Base-by-base conservation (phyloP, 2,797 vertebrate species). In the Thunnus albacares region DNA sequence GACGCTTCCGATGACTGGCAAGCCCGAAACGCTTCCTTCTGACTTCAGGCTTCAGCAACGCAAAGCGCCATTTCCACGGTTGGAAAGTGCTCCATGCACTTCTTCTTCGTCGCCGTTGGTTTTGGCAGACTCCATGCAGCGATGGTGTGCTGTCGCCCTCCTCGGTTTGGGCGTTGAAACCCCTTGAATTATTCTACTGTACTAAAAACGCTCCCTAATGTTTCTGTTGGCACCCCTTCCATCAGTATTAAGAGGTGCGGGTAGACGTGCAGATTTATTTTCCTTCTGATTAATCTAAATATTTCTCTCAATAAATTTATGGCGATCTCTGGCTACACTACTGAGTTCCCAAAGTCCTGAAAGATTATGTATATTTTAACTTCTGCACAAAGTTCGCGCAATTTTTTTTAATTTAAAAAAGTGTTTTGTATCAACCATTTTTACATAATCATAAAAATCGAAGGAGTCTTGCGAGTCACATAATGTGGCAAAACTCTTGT, bases 11-110 rank as follows among this genome's bases (percentile, higher is more conserved):
- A 26, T 18, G 38, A 57, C 13, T 35, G 55, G 49, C 63, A 71
- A 52, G 35, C 51, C 75, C 22, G 45, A 72, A 58, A 75, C 5
- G 72, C 51, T 67, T 17, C 60, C 55, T 57, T 28, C 22, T 14
- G 67, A 67, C 70, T 89, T 84, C 53, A 86, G 69, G 67, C 66
- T 88, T 65, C 62, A 5, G 30, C 70, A 64, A 63, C 58, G 51
- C 64, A 55, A 24, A 91, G 86, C 92, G 93, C 91, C 92, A 92
- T 93, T 94, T 90, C 82, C 86, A 90, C 67, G 10, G 74, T 43
- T 61, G 33, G 80, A 89, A 77, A 79, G 43, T 79, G 82, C 30
- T 75, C 51, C 24, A 13, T 28, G 45, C 18, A 0, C 10, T 24
- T 70, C 89, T 91, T 90, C 85, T 82, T 90, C 85, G 20, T 6